phyloP scores from a whole-genome alignment of 2,797 vertebrate genomes.

The Acridotheres tristis region DNA sequence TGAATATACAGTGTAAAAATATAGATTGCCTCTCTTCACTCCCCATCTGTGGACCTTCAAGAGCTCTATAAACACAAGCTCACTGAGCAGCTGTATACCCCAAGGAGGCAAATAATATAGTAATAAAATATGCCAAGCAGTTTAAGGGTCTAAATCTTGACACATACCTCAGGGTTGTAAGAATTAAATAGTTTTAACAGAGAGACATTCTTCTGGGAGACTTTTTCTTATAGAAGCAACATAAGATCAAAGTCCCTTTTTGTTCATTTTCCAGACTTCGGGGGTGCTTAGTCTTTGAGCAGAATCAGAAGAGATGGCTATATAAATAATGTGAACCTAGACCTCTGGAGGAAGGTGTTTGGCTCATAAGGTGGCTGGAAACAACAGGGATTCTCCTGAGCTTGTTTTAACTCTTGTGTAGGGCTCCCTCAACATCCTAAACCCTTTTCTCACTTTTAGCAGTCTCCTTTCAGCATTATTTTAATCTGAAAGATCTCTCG shows the following conservation, averaged over 20 bases:
- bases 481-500: not conserved
- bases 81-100: conserved; percentile 17
- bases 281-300: not conserved
- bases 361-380: not conserved
- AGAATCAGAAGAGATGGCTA: not conserved
- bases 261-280: not conserved
- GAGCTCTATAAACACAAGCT: conserved; percentile 34
- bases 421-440: not conserved
- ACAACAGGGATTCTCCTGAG: conserved; percentile 4
- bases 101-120: not conserved
- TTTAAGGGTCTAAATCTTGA: conserved; percentile 9
- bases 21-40: not conserved
- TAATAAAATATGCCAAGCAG: conserved; percentile 41
- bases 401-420: not conserved
- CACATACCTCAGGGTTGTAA: not conserved
- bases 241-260: not conserved
- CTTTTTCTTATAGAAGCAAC: not conserved
- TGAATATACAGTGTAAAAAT: conserved; percentile 28
- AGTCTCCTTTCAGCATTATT: conserved; percentile 16
- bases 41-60: conserved; percentile 27
- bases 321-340: not conserved
- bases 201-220: not conserved
- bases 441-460: not conserved
- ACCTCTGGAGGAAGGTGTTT: not conserved
- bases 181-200: conserved; percentile 11